Evolutionary conservation across 2,888 invertebrate genomes (phyloP).

Genomic region (Sialis fuliginosa): DNA sequence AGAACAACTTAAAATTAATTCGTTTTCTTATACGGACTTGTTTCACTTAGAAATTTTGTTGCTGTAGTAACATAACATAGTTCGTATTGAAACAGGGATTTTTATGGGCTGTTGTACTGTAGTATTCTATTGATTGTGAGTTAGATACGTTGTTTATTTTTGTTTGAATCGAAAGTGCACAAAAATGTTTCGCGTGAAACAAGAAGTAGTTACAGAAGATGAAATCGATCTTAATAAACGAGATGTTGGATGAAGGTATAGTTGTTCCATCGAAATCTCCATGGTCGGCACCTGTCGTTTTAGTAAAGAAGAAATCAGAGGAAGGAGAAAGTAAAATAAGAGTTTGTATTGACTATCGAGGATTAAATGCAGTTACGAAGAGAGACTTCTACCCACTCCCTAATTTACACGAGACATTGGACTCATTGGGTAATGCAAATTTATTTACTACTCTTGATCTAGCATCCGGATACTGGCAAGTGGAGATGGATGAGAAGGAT

Average conservation of each 20-base stretch:
- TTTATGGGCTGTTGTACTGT: no score
- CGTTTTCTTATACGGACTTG: no score
- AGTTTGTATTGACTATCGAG: slow-evolving; percentile 13
- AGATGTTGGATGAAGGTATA: slow-evolving; percentile 12
- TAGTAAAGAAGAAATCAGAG: slow-evolving; percentile 16
- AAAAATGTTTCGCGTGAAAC: no score
- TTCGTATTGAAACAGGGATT: no score
- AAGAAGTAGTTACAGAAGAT: no score
- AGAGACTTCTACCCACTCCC: background rate
- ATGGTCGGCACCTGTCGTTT: slow-evolving; percentile 17
- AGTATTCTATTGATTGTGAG: no score
- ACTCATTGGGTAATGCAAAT: background rate
- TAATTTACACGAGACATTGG: background rate
- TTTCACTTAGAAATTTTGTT: no score
- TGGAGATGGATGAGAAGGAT: background rate
- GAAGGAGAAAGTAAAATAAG: slow-evolving; percentile 10
- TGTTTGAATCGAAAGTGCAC: no score
- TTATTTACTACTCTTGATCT: slow-evolving; percentile 2
- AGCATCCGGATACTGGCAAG: slow-evolving; percentile 1
- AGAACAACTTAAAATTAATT: no score
- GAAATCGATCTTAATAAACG: no score
- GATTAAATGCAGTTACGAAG: slow-evolving; percentile 12
- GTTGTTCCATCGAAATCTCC: slow-evolving; percentile 14
- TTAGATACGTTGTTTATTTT: no score
- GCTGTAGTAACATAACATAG: no score